Percentiles rank a stretch among this genome's conserved stretches.
These are phyloP conservation scores for Diloba caeruleocephala DNA, from an alignment of 2,888 invertebrate species.

Conservation along the genomic window DNA sequence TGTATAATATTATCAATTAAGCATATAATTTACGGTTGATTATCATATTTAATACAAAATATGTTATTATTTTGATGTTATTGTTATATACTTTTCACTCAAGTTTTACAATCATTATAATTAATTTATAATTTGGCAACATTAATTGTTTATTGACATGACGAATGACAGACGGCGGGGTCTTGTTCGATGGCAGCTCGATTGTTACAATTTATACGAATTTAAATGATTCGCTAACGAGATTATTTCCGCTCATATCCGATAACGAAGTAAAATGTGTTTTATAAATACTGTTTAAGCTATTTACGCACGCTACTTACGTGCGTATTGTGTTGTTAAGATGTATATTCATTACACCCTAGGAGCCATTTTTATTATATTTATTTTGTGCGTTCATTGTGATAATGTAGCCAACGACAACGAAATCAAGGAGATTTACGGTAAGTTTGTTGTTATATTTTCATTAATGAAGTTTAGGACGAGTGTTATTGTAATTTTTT, in stretches of 20 bases:
- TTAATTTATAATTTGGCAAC: constrained; percentile 63
- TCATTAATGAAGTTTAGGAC: constrained; percentile 11
- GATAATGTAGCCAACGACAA: constrained; percentile 86
- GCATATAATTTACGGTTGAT: too few species aligned
- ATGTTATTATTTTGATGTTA: too few species aligned
- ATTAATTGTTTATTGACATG: constrained; percentile 88
- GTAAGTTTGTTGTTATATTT: constrained; percentile 68
- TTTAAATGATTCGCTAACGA: constrained; percentile 75
- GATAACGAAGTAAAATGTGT: constrained; percentile 82
- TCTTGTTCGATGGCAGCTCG: constrained; percentile 80
- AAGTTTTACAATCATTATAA: constrained; percentile 7
- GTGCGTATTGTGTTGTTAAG: constrained; percentile 76
- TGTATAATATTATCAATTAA: too few species aligned
- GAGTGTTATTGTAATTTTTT: constrained; percentile 15
- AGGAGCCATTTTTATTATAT: constrained; percentile 89
- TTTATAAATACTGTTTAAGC: constrained; percentile 77
- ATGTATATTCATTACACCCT: constrained; percentile 85
- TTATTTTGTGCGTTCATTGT: constrained; percentile 89
- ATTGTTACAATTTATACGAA: constrained; percentile 75
- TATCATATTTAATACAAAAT: too few species aligned
- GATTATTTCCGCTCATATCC: constrained; percentile 74
- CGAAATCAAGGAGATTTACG: constrained; percentile 85
- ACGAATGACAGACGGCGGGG: constrained; percentile 86
- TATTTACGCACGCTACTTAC: constrained; percentile 72
- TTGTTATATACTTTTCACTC: too few species aligned